These are phyloP conservation scores for Varanus salvator DNA, from an alignment of 2,113 vertebrate species.

Conservation along the genomic window DNA sequence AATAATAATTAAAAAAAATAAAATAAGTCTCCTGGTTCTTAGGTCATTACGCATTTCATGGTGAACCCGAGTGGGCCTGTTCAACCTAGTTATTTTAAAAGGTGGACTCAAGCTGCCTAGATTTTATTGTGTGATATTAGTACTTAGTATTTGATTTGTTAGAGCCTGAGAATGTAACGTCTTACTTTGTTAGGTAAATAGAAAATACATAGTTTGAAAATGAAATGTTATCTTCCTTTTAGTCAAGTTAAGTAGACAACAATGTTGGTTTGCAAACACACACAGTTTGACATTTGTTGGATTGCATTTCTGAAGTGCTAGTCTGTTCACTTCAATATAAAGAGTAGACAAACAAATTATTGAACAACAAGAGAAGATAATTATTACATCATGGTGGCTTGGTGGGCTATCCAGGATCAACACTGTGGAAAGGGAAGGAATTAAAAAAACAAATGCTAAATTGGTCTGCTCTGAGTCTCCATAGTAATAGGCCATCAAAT, in stretches of 20 bases:
- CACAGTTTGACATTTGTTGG: neutral
- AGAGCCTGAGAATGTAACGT: neutral
- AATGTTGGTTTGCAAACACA: too few relatives aligned
- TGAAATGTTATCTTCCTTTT: neutral
- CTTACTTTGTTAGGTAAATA: neutral
- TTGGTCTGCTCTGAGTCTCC: too few relatives aligned
- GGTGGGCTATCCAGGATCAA: too few relatives aligned
- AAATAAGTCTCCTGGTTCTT: neutral
- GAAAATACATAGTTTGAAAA: neutral
- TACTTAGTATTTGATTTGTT: neutral
- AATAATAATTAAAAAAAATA: too few relatives aligned
- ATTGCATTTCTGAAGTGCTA: neutral
- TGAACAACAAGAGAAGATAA: neutral
- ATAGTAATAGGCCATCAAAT: too few relatives aligned
- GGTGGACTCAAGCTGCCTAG: neutral
- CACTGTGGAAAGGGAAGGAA: too few relatives aligned
- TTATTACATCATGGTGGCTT: neutral
- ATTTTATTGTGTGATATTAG: too few relatives aligned
- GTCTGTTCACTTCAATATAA: neutral
- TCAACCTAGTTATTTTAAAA: neutral
- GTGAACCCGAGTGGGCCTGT: too few relatives aligned
- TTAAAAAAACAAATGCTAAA: too few relatives aligned
- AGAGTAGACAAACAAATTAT: neutral
- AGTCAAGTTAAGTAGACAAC: too few relatives aligned
- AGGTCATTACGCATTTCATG: neutral